Base-by-base conservation (phyloP, 2,113 vertebrate species). In the Colistium nudipinnis region DNA sequence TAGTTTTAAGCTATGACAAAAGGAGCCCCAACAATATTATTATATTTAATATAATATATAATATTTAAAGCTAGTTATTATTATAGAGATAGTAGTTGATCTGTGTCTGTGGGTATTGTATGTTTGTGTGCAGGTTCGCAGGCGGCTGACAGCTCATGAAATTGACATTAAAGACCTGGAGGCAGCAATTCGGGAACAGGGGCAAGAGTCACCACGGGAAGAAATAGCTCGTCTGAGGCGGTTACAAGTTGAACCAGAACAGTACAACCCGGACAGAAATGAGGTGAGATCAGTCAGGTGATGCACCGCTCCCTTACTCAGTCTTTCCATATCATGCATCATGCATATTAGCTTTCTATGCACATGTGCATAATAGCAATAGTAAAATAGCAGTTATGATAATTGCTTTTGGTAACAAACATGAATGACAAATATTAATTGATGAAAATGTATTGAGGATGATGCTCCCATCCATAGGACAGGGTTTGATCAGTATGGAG, bases 161-260 rank as follows among this genome's bases (percentile, higher is more conserved):
- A 96, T 98, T 39, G 97, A 98, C 64, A 99, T 99, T 83, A 97
- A 95, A 3, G 96, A 96, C 81, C 85, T 99, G 79, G 97, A 98
- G 87, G 92, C 94, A 0, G 97, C 96, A 0, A 92, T 98, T 49
- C 92, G 95, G 25, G 94, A 91, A 2, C 90, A 88, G 60, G 91
- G 93, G 13, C 91, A 96, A 0, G 97, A 98, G 92, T 97, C 96
- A 0, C 97, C 97, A 0, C 87, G 93, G 51, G 94, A 98, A 57
- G 97, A 99, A 83, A 98, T 98, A 0, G 96, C 97, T 20, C 94
- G 97, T 0, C 92, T 99, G 19, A 92, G 97, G 25, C 95, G 94
- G 48, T 92, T 94, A 86, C 94, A 95, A 60, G 62, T 94, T 63
- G 95, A 97, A 44, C 94, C 95, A 0, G 94, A 96, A 52, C 92